Evolutionary conservation across 1,140 invertebrate species (phyloP), one percentile per base, ranked within the genome.

Genomic region (Nomia melanderi): DNA sequence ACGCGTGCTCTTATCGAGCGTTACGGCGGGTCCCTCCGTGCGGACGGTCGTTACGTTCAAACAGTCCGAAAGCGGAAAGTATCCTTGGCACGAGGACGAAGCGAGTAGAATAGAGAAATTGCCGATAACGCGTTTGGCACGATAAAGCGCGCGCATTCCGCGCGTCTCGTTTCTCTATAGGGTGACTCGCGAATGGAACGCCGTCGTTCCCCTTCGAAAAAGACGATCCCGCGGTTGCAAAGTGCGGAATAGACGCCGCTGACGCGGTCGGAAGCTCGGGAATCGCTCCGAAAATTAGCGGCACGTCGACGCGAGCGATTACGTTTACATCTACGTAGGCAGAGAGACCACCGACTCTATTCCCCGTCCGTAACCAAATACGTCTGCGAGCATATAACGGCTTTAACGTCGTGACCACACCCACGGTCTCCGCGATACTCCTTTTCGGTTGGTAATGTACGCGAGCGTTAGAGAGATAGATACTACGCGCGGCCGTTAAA

Each of bases 321-420:
- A 78, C 53, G 62, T 74, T 78, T 60, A 72, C 17, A 44, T 69
- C n/a, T 41, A 80, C 74, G 78, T 84, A 83, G 81, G 82, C 60
- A 78, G 84, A 54, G 67, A 44, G 41, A 44, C 41, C 41, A 76
- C 60, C 77, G 79, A 70, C 39, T 44, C 41, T 86, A 86, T 86
- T n/a, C 82, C 81, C 83, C 83, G 82, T 83, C 86, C 83, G 79
- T 83, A 87, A 88, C 88, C 90, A 91, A 91, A 91, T 90, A 90
- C 86, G 90, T 88, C 88, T 79, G 73, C 78, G 44, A 69, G 65
- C 31, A 75, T 75, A 79, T 59, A 73, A 70, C 72, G 59, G 62
- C 77, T 86, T 62, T 57, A 67, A 33, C 44, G 29, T 41, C 80
- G 54, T 72, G 82, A 86, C 89, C 88, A 89, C 90, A 88, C 89